Base-by-base conservation (phyloP, 2,797 vertebrate species). In the Sarcophilus harrisii region DNA sequence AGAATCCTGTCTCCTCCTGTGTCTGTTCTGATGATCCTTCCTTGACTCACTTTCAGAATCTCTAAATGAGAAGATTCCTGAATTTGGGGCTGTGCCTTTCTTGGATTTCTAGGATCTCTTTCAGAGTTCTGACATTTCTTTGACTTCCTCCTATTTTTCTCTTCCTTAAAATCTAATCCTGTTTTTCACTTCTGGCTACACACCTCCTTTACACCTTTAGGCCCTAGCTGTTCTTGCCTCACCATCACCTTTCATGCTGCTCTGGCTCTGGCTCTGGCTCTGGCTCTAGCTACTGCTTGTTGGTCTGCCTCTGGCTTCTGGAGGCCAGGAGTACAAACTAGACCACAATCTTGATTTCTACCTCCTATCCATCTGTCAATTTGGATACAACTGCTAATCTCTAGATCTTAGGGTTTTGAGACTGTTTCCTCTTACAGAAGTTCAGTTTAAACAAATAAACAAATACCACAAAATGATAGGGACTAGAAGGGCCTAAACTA, bases 1-100 rank as follows among this genome's bases (percentile, higher is more conserved):
- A 0, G 99, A 99, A 0, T 98, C 97, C 14, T 95, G 97, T 1
- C 97, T 96, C 52, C 96, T 98, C 32, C 4, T 58, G 29, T 1
- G 93, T 58, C 38, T 95, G 58, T 27, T 58, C 91, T 91, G 89
- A n/a, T 96, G 95, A 38, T 59, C 94, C 10, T 57, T 92, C 1
- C 62, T 95, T 45, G 5, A 93, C 66, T 98, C 97, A 0, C 4
- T 93, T 5, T 97, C 98, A 0, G 98, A 97, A 81, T 98, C 98
- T 0, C 54, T 55, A 97, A 98, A 14, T 29, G 12, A 0, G 98
- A 97, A 5, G 97, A 98, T 21, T 96, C 95, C 91, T 87, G 92
- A 0, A 98, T 97, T 32, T 0, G 95, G 0, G 98, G 97, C 1
- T 45, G 93, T 1, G 2, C 93, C 0, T 95, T 96, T 2, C 57